Base-by-base conservation (phyloP, 2,113 vertebrate genomes). In the Paraplagusia blochii region DNA sequence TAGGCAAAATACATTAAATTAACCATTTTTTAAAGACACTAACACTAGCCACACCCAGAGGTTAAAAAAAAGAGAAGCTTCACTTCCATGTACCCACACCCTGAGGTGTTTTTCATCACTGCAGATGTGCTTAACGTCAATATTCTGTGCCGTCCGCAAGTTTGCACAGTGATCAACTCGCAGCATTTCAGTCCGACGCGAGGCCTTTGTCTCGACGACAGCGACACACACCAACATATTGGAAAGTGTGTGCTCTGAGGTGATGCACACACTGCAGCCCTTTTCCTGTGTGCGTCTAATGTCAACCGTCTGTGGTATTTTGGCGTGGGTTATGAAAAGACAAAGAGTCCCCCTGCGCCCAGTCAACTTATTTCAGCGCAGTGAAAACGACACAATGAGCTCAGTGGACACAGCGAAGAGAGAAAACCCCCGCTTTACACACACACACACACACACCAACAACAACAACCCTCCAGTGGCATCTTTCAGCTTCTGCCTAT, bases 401-500 rank as follows among this genome's bases (percentile, higher is more conserved):
- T 43, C 5, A 17, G 63, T 44, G 40, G 66, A 71, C 50, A 70
- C 29, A 68, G 58, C 13, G 46, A 16, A 7, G 49, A 62, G 46
- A 66, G 18, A 65, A 53, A 58, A 36, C 45, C 44, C 9, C 50
- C 1, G 13, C 52, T 29, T 29, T 29, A 29, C 22, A 29, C 22
- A 29, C 22, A 29, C 22, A 29, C 22, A 29, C 22, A 29, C 22
- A 29, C 22, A 29, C 22, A 29, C 22, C 2, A 29, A 29, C 10
- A 52, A 69, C 70, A 74, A n/a, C 52, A 73, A 58, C 9, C 50
- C 58, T 77, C 16, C 63, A 46, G 67, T 58, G 68, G 53, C 58
- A 79, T 83, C 82, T 84, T 68, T 86, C 83, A 85, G 81, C 77
- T 81, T 63, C 44, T 12, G 36, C 33, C 72, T 66, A 81, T 83